A percentile compares a stretch with the other conserved stretches of the same genome.
These are phyloP conservation scores for Andrena praecox DNA, from an alignment of 2,888 invertebrate genomes.

Conservation along the genomic window DNA sequence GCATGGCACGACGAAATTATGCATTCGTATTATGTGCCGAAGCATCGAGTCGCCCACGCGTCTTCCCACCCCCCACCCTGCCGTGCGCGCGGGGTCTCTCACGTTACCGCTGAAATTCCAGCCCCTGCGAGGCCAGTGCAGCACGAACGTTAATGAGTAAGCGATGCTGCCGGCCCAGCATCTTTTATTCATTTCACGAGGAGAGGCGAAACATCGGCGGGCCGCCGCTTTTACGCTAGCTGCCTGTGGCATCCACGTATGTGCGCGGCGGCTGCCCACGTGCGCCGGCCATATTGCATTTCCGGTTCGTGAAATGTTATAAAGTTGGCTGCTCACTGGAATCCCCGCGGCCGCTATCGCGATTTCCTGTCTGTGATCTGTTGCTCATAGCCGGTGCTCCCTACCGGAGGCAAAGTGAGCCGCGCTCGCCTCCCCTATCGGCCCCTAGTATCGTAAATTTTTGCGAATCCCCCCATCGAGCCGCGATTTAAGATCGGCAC, in stretches of 20 bases:
- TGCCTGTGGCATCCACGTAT: conserved; percentile 31
- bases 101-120: conserved; percentile 62
- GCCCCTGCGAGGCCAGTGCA: conserved; percentile 33
- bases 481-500: conserved; percentile 19
- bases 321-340: conserved; percentile 66
- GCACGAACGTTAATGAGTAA: conserved; percentile 70
- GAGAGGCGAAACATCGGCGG: conserved; percentile 69
- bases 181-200: conserved; percentile 80
- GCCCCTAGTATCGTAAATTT: conserved; percentile 29
- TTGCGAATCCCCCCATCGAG: conserved; percentile 18
- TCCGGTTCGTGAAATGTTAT: conserved; percentile 76
- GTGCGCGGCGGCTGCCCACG: conserved; percentile 62
- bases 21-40: conserved; percentile 52
- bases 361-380: conserved; percentile 79
- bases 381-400: conserved; percentile 33
- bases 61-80: conserved; percentile 17
- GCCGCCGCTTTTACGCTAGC: conserved; percentile 71
- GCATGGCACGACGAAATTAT: conserved; percentile 42
- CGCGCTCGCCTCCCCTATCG: conserved; percentile 25
- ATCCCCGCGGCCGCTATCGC: conserved; percentile 72
- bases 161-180: conserved; percentile 68
- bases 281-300: conserved; percentile 73
- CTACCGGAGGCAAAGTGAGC: conserved; percentile 28
- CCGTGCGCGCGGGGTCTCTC: conserved; percentile 32
- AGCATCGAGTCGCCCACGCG: conserved; percentile 59